Evolutionary conservation across 2,888 invertebrate species (phyloP).

Genomic region (Hanleya hanleyi): DNA sequence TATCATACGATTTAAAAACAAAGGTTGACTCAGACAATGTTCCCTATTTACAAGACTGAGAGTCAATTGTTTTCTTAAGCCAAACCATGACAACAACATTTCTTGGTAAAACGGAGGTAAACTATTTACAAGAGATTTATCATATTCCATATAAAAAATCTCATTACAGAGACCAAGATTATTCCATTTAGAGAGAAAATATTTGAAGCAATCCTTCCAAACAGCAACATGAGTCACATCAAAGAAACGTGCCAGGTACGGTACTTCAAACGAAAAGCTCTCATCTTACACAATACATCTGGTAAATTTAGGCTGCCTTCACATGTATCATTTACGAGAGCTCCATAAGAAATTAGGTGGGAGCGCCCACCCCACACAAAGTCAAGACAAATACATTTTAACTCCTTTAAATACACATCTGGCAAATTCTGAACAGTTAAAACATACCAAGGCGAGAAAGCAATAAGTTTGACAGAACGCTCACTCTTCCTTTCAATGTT

Average conservation of each 20-base stretch:
- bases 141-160: neutral
- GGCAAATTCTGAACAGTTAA: neutral
- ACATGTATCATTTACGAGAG: neutral
- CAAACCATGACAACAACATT: neutral
- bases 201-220: neutral
- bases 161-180: neutral
- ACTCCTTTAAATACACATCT: neutral
- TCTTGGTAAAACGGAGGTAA: neutral
- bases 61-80: neutral
- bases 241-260: neutral
- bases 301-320: neutral
- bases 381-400: neutral
- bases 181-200: neutral
- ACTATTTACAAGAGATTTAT: neutral
- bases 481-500: neutral
- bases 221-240: neutral
- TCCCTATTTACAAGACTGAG: neutral
- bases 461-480: neutral
- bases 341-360: neutral
- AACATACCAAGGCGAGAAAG: neutral
- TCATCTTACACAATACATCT: neutral
- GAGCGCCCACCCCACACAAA: neutral
- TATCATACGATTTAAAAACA: neutral
- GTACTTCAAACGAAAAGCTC: neutral
- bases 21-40: neutral